Evolutionary conservation across 2,888 invertebrate species (phyloP).

Genomic region (Athalia circularis): DNA sequence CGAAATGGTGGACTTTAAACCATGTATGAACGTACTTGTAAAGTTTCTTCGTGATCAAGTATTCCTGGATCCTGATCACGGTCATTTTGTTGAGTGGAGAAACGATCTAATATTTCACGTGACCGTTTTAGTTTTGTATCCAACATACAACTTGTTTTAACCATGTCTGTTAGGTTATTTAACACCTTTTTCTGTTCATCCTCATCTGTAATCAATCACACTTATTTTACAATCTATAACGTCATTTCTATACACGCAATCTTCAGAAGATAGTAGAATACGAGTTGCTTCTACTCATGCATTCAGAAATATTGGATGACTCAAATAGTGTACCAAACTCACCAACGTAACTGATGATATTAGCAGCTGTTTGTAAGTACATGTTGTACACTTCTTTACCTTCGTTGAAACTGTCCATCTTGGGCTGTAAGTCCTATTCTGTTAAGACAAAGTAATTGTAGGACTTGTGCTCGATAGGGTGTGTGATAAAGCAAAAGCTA

Average conservation of each 20-base stretch:
- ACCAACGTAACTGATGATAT: constrained; percentile 62
- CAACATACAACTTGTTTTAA: constrained; percentile 54
- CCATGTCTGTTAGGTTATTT: constrained; percentile 53
- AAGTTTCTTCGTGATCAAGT: constrained; percentile 13
- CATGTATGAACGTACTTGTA: constrained; percentile 25
- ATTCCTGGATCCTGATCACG: constrained; percentile 13
- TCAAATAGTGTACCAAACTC: constrained; percentile 46
- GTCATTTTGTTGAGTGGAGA: constrained; percentile 24
- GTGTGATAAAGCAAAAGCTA: no score
- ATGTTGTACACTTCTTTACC: constrained; percentile 52
- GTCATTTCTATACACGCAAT: constrained; percentile 13
- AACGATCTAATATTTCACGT: constrained; percentile 35
- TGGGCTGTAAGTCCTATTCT: neutral
- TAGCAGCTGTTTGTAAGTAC: constrained; percentile 62
- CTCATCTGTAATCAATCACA: constrained; percentile 43
- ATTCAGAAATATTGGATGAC: neutral
- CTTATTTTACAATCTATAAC: neutral
- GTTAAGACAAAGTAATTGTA: neutral
- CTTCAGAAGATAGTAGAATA: neutral
- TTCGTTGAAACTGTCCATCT: constrained; percentile 29
- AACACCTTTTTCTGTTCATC: constrained; percentile 53
- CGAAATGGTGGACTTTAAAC: neutral
- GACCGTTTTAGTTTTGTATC: constrained; percentile 53
- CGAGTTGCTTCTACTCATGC: no score
- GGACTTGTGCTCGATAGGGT: no score